A percentile compares a stretch with the other conserved stretches of the same genome.
phyloP scores from a whole-genome alignment of 2,113 vertebrate genomes.

The Sterrhoptilus dennistouni region DNA sequence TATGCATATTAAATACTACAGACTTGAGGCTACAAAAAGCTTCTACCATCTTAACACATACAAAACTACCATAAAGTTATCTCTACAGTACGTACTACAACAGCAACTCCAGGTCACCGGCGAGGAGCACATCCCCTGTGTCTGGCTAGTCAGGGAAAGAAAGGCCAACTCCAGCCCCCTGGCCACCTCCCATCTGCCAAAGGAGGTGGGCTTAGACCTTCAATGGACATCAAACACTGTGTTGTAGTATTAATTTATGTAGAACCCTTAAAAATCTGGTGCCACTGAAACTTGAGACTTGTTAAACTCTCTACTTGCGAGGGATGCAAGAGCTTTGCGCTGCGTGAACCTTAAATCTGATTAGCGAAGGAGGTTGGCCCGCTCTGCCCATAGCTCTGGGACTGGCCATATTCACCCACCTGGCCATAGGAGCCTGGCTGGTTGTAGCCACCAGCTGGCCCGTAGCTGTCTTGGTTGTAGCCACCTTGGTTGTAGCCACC shows the following conservation, averaged over 20 bases:
- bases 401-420: slow-evolving; percentile 78
- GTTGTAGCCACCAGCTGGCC: slow-evolving; percentile 82
- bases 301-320: slow-evolving; percentile 20
- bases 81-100: slow-evolving; percentile 76
- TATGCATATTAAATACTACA: slow-evolving; percentile 73
- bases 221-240: not conserved
- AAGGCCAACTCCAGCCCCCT: slow-evolving; percentile 55
- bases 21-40: slow-evolving; percentile 73
- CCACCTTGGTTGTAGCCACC: slow-evolving; percentile 85
- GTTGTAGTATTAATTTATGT: slow-evolving; percentile 56
- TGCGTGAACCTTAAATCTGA: slow-evolving; percentile 80
- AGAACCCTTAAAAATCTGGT: slow-evolving; percentile 62
- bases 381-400: slow-evolving; percentile 73
- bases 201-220: slow-evolving; percentile 41
- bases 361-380: slow-evolving; percentile 88
- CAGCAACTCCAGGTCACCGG: slow-evolving; percentile 64
- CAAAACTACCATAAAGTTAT: slow-evolving; percentile 72
- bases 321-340: slow-evolving; percentile 20
- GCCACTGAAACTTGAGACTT: slow-evolving; percentile 39
- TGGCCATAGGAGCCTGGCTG: slow-evolving; percentile 74
- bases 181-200: slow-evolving; percentile 24
- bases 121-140: slow-evolving; percentile 1
- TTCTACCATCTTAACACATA: slow-evolving; percentile 72
- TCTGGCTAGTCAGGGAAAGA: slow-evolving; percentile 37
- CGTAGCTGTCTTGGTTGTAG: slow-evolving; percentile 86